These are phyloP conservation scores for Glomeris maerens DNA, from an alignment of 1,140 invertebrate species.

Conservation along the genomic window DNA sequence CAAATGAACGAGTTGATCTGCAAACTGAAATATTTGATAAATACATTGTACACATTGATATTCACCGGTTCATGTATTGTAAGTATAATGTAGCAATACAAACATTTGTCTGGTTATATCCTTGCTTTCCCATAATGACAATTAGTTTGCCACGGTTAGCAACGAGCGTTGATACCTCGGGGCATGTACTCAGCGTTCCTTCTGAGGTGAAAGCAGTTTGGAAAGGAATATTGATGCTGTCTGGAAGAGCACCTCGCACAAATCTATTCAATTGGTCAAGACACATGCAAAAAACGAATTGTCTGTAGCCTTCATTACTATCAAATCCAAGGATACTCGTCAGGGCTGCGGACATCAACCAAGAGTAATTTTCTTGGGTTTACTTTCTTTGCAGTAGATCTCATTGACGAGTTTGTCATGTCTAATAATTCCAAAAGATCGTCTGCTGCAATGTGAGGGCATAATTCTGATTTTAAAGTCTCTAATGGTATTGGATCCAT, in stretches of 20 bases:
- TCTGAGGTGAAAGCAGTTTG: constrained; percentile 44
- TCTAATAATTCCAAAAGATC: constrained; percentile 62
- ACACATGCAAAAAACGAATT: constrained; percentile 13
- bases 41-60: background rate
- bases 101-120: constrained; percentile 41
- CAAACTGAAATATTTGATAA: constrained; percentile 32
- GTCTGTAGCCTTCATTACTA: background rate
- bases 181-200: constrained; percentile 42
- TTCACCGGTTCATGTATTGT: background rate
- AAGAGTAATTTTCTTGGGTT: constrained; percentile 49
- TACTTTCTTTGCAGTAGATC: constrained; percentile 16
- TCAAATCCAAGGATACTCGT: constrained; percentile 44
- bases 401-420: constrained; percentile 23
- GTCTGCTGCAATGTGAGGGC: constrained; percentile 65
- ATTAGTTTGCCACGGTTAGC: constrained; percentile 48
- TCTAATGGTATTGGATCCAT: constrained; percentile 49
- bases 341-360: constrained; percentile 55
- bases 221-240: constrained; percentile 75
- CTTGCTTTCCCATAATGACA: constrained; percentile 58
- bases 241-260: constrained; percentile 52
- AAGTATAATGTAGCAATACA: background rate
- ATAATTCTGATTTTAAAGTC: constrained; percentile 52
- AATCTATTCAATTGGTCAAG: constrained; percentile 40
- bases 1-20: constrained; percentile 34
- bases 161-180: constrained; percentile 43